Percentiles rank a stretch among this genome's conserved stretches.
Evolutionary conservation across 1,140 invertebrate species (phyloP).

Genomic region (Drosophila suzukii): DNA sequence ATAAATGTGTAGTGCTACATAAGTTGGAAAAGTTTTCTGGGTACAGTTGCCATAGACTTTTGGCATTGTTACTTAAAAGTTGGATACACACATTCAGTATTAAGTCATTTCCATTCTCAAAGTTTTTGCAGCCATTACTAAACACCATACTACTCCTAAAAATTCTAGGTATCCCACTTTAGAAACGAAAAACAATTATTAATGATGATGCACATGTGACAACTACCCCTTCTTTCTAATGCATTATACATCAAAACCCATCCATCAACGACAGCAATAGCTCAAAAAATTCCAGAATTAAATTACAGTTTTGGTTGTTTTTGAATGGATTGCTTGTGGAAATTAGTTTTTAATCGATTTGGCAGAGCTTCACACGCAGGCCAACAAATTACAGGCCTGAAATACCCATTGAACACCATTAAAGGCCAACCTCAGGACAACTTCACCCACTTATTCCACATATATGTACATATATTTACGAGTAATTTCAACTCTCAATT

Average conservation of each 20-base stretch:
- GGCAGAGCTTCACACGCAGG: constrained; percentile 59
- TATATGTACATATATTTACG: constrained; percentile 34
- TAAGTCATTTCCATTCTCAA: too few species aligned
- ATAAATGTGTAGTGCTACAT: constrained; percentile 10
- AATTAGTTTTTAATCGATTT: constrained; percentile 84
- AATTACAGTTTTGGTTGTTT: constrained; percentile 39
- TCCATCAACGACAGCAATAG: constrained; percentile 28
- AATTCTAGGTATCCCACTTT: background rate
- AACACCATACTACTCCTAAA: background rate
- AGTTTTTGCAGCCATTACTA: too few species aligned
- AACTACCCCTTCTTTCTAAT: background rate
- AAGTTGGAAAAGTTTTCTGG: constrained; percentile 16
- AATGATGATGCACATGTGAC: background rate
- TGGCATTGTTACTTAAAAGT: background rate
- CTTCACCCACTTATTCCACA: constrained; percentile 19
- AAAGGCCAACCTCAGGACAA: constrained; percentile 5
- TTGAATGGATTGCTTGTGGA: constrained; percentile 39
- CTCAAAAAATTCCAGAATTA: constrained; percentile 28
- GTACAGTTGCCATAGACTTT: constrained; percentile 12
- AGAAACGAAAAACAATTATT: background rate
- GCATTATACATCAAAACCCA: constrained; percentile 8
- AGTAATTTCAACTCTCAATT: constrained; percentile 80
- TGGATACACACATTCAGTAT: background rate
- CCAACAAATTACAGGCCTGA: constrained; percentile 56
- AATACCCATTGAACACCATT: constrained; percentile 51